Percentiles rank a stretch among this genome's conserved stretches.
These are phyloP conservation scores for Panzeria rudis DNA, from an alignment of 2,888 invertebrate species.

Conservation along the genomic window DNA sequence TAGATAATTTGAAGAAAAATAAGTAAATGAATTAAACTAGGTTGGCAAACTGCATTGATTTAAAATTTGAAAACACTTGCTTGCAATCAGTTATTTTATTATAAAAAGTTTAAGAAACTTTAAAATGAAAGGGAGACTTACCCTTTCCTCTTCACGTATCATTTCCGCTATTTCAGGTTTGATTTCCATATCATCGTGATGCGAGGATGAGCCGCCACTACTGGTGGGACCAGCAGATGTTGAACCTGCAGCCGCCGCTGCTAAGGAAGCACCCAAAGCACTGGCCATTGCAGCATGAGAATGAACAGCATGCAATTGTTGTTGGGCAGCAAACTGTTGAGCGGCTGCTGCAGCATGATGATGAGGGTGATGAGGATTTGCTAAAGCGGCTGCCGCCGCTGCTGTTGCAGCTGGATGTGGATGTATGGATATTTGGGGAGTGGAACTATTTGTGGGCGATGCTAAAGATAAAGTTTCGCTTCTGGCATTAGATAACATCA, in stretches of 20 bases:
- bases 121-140: slow-evolving; percentile 85
- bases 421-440: slow-evolving; percentile 59
- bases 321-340: slow-evolving; percentile 80
- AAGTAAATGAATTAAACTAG: slow-evolving; percentile 39
- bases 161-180: slow-evolving; percentile 97
- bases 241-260: slow-evolving; percentile 80
- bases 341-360: slow-evolving; percentile 80
- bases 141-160: slow-evolving; percentile 98
- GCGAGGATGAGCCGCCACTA: slow-evolving; percentile 78
- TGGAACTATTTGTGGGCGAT: slow-evolving; percentile 58
- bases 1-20: slow-evolving; percentile 58
- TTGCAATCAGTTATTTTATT: neutral
- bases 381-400: slow-evolving; percentile 69
- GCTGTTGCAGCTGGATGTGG: slow-evolving; percentile 70
- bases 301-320: slow-evolving; percentile 79
- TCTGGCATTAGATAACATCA: slow-evolving; percentile 74
- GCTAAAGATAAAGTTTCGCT: slow-evolving; percentile 75
- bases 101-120: neutral
- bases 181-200: slow-evolving; percentile 93
- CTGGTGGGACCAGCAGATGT: slow-evolving; percentile 77
- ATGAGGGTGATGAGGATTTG: slow-evolving; percentile 78
- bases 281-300: slow-evolving; percentile 82
- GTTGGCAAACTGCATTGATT: slow-evolving; percentile 51
- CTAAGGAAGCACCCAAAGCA: slow-evolving; percentile 79
- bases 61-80: slow-evolving; percentile 2